Percentiles rank a stretch among this genome's conserved stretches.
phyloP scores from a whole-genome alignment of 2,888 invertebrate genomes.

The Sarcophaga variegata region DNA sequence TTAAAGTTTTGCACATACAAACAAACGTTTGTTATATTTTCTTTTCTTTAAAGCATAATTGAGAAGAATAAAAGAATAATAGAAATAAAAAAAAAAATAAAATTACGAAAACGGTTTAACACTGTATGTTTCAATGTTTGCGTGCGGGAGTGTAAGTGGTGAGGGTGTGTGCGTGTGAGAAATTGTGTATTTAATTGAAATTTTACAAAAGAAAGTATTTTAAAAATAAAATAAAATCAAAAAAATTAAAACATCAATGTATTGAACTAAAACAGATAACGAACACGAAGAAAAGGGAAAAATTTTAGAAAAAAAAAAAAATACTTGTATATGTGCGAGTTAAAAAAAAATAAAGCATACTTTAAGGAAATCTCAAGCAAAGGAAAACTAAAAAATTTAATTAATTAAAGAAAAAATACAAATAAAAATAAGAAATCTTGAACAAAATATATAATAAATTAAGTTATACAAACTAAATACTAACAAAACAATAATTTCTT shows the following conservation, averaged over 20 bases:
- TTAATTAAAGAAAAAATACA: too few relatives aligned
- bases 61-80: background rate
- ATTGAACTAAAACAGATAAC: background rate
- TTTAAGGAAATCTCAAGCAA: too few relatives aligned
- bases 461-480: too few relatives aligned
- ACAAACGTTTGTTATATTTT: background rate
- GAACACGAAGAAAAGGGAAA: background rate
- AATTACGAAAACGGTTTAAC: background rate
- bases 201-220: background rate
- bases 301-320: too few relatives aligned
- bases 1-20: background rate
- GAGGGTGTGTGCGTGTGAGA: background rate
- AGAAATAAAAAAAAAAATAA: constrained; percentile 21
- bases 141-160: background rate
- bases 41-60: too few relatives aligned
- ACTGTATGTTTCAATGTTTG: background rate
- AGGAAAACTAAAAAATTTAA: too few relatives aligned
- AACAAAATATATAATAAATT: too few relatives aligned
- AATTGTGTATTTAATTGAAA: background rate
- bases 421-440: too few relatives aligned
- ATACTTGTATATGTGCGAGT: too few relatives aligned
- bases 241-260: background rate
- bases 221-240: too few relatives aligned
- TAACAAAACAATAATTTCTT: too few relatives aligned
- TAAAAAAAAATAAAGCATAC: too few relatives aligned